Evolutionary conservation across 2,888 invertebrate genomes (phyloP).

Genomic region (Aplocera efformata): DNA sequence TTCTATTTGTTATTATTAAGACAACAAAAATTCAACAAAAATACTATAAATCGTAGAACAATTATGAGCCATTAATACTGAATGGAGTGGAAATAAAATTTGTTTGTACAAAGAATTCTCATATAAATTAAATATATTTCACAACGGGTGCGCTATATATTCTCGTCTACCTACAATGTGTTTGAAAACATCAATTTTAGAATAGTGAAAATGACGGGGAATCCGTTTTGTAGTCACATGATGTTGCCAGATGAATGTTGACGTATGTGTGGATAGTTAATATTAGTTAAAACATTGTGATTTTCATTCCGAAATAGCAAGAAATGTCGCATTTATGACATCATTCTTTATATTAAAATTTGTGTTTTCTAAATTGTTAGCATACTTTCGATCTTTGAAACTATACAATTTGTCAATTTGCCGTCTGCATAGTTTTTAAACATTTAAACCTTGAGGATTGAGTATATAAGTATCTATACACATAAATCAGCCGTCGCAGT

Average conservation of each 20-base stretch:
- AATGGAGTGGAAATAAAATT: slow-evolving; percentile 16
- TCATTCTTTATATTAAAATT: slow-evolving; percentile 50
- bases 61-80: slow-evolving; percentile 16
- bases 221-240: slow-evolving; percentile 60
- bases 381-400: slow-evolving; percentile 3
- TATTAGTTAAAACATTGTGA: slow-evolving; percentile 66
- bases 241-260: slow-evolving; percentile 49
- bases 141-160: slow-evolving; percentile 33
- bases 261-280: slow-evolving; percentile 61
- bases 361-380: slow-evolving; percentile 7
- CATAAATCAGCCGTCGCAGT: too few species aligned
- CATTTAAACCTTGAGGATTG: too few species aligned
- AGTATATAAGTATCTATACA: too few species aligned
- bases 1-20: neutral
- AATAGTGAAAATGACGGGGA: slow-evolving; percentile 51
- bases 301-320: slow-evolving; percentile 50
- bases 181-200: slow-evolving; percentile 46
- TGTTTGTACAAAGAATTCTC: slow-evolving; percentile 17
- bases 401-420: too few species aligned
- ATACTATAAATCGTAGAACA: slow-evolving; percentile 18
- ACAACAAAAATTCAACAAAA: neutral
- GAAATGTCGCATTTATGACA: slow-evolving; percentile 43
- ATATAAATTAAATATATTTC: slow-evolving; percentile 29
- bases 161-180: slow-evolving; percentile 32
- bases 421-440: too few species aligned